These are phyloP conservation scores for Corythucha ciliata DNA, from an alignment of 2,888 invertebrate genomes.

Conservation along the genomic window DNA sequence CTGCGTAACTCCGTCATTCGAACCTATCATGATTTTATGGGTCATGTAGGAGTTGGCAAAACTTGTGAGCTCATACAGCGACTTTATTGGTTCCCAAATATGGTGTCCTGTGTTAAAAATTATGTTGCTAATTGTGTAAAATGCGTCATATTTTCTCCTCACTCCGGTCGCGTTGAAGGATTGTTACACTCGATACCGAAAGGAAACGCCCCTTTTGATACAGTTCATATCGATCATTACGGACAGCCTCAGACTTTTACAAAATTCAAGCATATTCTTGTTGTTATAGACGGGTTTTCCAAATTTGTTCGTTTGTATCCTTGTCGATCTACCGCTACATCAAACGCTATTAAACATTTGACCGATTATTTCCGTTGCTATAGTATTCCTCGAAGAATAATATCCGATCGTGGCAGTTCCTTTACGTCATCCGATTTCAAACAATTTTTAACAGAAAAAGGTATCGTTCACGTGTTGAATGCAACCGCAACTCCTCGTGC, in stretches of 20 bases:
- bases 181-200: conserved; percentile 42
- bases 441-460: conserved; percentile 37
- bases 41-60: conserved; percentile 40
- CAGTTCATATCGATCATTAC: conserved; percentile 41
- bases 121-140: conserved; percentile 41
- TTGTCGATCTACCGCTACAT: conserved; percentile 35
- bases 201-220: conserved; percentile 40
- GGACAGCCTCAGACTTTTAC: conserved; percentile 32
- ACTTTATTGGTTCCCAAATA: conserved; percentile 41
- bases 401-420: conserved; percentile 40
- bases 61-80: conserved; percentile 37
- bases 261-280: conserved; percentile 33
- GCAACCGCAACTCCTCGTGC: conserved; percentile 38
- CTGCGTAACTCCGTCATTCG: conserved; percentile 8
- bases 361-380: conserved; percentile 36
- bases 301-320: conserved; percentile 36
- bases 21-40: conserved; percentile 38
- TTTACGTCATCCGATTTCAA: conserved; percentile 40
- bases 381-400: conserved; percentile 37
- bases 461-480: conserved; percentile 36
- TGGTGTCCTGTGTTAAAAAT: conserved; percentile 40
- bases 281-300: conserved; percentile 36
- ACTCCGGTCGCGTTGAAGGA: conserved; percentile 36
- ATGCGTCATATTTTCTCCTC: conserved; percentile 40
- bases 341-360: conserved; percentile 35